Percentiles rank a stretch among this genome's conserved stretches.
Evolutionary conservation across 1,140 invertebrate species (phyloP).

Genomic region (Potamilus streckersoni): DNA sequence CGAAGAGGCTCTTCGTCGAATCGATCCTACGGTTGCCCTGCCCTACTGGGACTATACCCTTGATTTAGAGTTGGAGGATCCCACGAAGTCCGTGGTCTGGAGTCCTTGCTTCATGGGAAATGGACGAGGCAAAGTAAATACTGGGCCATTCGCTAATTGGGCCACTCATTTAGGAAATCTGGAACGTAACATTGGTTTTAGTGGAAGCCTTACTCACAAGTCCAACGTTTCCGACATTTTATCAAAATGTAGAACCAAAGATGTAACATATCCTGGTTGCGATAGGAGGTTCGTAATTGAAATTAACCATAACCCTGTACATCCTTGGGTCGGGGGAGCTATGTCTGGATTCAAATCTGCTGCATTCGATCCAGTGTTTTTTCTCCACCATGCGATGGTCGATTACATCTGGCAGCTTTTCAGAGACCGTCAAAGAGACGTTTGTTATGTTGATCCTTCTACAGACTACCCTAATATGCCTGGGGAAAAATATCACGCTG

Average conservation of each 20-base stretch:
- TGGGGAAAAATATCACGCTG: not conserved
- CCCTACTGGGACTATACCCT: constrained; percentile 66
- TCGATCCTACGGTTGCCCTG: constrained; percentile 45
- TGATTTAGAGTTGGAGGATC: constrained; percentile 57
- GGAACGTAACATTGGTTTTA: constrained; percentile 15
- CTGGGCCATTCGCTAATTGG: constrained; percentile 59
- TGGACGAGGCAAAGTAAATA: constrained; percentile 61
- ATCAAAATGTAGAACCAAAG: not conserved
- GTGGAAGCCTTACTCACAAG: not conserved
- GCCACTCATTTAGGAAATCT: constrained; percentile 26
- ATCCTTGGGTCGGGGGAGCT: constrained; percentile 50
- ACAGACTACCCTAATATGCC: constrained; percentile 1
- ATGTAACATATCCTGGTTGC: constrained; percentile 7
- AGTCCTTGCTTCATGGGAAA: constrained; percentile 59
- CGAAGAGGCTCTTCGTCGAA: constrained; percentile 42
- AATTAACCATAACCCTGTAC: constrained; percentile 38
- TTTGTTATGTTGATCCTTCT: constrained; percentile 8
- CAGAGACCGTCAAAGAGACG: not conserved
- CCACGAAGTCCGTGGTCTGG: constrained; percentile 62
- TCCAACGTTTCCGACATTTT: constrained; percentile 1
- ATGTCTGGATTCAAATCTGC: no score
- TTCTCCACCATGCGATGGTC: constrained; percentile 65
- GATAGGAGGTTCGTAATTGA: constrained; percentile 39
- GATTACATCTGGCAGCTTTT: constrained; percentile 58
- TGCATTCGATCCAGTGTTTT: constrained; percentile 65